Evolutionary conservation across 2,113 vertebrate genomes (phyloP).

Genomic region (Seriola dumerili): DNA sequence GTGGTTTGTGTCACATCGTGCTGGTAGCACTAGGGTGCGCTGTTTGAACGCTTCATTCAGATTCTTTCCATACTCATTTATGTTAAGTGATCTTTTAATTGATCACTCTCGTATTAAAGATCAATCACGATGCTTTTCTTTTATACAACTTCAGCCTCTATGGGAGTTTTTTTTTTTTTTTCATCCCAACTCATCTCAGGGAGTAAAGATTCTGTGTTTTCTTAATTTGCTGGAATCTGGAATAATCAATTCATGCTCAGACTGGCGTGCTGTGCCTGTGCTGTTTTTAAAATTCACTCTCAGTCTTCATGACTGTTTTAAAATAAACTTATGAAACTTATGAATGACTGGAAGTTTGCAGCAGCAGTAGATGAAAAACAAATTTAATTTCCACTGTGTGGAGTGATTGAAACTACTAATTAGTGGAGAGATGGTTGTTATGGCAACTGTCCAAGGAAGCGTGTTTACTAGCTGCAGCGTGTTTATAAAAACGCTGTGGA

Average conservation of each 20-base stretch:
- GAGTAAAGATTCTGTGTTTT: constrained; percentile 20
- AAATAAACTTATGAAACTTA: too few species aligned
- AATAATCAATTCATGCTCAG: neutral
- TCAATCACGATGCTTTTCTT: neutral
- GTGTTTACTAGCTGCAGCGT: neutral
- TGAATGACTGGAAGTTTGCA: neutral
- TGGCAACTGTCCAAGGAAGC: constrained; percentile 14
- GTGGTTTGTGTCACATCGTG: neutral
- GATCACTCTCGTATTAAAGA: neutral
- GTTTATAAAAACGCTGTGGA: neutral
- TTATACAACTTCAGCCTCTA: neutral
- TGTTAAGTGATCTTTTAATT: neutral
- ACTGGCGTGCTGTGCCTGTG: constrained; percentile 13
- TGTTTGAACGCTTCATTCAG: neutral
- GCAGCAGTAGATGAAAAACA: neutral
- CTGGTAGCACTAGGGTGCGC: neutral
- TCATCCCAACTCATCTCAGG: constrained; percentile 60
- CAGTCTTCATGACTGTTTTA: neutral
- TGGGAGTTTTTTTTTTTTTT: constrained; percentile 9
- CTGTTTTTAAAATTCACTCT: neutral
- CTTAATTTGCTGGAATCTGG: constrained; percentile 17
- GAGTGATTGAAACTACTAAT: constrained; percentile 34
- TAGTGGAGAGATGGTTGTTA: constrained; percentile 17
- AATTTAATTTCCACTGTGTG: constrained; percentile 57
- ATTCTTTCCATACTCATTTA: neutral